Evolutionary conservation across 1,140 invertebrate genomes (phyloP), one percentile per base, ranked within the genome.

Genomic region (Lepidurus apus): DNA sequence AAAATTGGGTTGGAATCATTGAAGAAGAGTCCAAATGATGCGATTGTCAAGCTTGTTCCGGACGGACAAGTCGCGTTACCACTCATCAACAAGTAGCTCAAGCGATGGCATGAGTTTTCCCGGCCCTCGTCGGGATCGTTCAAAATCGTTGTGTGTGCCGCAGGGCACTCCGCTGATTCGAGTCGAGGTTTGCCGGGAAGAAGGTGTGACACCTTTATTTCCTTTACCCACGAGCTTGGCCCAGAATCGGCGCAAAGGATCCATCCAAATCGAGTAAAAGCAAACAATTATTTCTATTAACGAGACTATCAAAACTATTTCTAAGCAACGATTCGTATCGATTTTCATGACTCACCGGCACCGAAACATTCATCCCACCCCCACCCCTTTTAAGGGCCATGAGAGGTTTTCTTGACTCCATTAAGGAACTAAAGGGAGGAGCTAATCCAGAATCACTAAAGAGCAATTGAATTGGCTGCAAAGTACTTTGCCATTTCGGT

Each of bases 131-230:
- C 76, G 82, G 43, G 82, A 83, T 74, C 79, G 82, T n/a, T 83
- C 82, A 7, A 79, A 82, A 73, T 83, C 82, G n/a, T 79, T 83
- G 11, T 83, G 81, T 65, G 82, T 83, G 10, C 82, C 83, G 17
- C 78, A 82, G 34, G 79, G 78, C 26, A 81, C 81, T 42, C 81
- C 82, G 43, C 43, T 82, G 17, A 79, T 82, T 17, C 80, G 79
- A 73, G 79, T 81, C 34, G 79, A 81, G 76, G 75, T 43, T 73
- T 80, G 78, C 43, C n/a, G 42, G 13, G 78, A 80, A 42, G 53
- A 74, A 78, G 75, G 43, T 10, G 7, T 42, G 7, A 0, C 76
- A 13, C 53, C 53, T 6, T 65, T 65, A 17, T 21, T 65, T 13
- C 53, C 53, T 65, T 65, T 65, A 7, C 53, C 53, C 9, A 10